These are phyloP conservation scores for Cephalopholis sonnerati DNA, from an alignment of 2,113 vertebrate species.

Conservation along the genomic window DNA sequence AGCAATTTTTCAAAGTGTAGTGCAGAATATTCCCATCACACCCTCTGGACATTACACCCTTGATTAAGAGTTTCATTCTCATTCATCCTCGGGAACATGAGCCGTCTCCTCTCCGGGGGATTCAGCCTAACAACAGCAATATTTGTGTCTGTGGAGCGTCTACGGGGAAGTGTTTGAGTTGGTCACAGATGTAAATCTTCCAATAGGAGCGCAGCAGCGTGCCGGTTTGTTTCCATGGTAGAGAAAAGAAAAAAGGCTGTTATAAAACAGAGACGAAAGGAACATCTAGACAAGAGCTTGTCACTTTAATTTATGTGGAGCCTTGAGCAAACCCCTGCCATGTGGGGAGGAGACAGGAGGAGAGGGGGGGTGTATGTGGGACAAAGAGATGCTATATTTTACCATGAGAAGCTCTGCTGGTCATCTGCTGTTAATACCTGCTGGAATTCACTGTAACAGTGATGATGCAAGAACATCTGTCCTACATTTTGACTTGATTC, in stretches of 20 bases:
- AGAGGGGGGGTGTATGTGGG: constrained; percentile 19
- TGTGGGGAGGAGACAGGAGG: neutral
- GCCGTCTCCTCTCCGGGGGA: neutral
- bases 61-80: neutral
- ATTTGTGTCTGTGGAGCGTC: constrained; percentile 11
- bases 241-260: neutral
- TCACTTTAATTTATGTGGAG: constrained; percentile 69
- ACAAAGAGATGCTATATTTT: constrained; percentile 34
- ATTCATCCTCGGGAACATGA: neutral
- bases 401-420: constrained; percentile 11
- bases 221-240: constrained; percentile 56
- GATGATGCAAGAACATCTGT: neutral
- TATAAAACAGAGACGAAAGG: constrained; percentile 40
- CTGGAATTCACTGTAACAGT: constrained; percentile 13
- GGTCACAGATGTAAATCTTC: constrained; percentile 52
- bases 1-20: too few species aligned
- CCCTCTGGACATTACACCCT: too few species aligned
- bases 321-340: constrained; percentile 53
- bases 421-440: constrained; percentile 35
- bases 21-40: neutral
- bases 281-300: constrained; percentile 50
- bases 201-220: constrained; percentile 33
- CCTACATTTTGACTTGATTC: neutral
- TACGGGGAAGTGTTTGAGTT: constrained; percentile 14
- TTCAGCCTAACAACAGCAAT: constrained; percentile 42